Percentiles rank a stretch among this genome's conserved stretches.
Evolutionary conservation across 2,113 vertebrate species (phyloP).

Genomic region (Charina bottae): DNA sequence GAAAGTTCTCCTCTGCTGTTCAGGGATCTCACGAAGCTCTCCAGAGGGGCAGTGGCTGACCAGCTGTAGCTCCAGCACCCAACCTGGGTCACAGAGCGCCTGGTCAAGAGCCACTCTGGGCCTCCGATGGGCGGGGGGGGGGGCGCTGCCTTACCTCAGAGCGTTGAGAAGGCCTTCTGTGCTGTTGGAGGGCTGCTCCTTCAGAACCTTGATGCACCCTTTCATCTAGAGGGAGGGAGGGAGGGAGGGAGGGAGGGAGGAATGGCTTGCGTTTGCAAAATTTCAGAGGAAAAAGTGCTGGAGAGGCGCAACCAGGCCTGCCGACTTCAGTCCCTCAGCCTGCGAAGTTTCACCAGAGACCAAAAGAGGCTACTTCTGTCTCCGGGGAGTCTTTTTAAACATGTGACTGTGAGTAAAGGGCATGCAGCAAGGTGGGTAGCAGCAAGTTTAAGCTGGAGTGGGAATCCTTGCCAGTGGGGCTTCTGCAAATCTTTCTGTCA

Average conservation of each 20-base stretch:
- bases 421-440: background rate
- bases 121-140: background rate
- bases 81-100: background rate
- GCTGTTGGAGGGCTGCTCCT: constrained; percentile 92
- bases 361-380: background rate
- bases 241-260: constrained; percentile 29
- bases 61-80: background rate
- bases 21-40: background rate
- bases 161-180: constrained; percentile 93
- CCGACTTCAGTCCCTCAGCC: background rate
- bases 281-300: background rate
- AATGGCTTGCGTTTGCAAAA: background rate
- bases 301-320: background rate
- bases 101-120: background rate
- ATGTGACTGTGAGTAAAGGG: background rate
- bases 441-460: background rate
- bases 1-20: background rate
- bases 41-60: no score
- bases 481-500: background rate
- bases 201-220: constrained; percentile 94
- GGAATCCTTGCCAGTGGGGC: background rate
- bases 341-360: background rate
- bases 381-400: background rate
- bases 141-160: constrained; percentile 81
- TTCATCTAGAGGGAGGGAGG: constrained; percentile 83